Percentiles rank a stretch among this genome's conserved stretches.
These are phyloP conservation scores for Passer domesticus DNA, from an alignment of 2,113 vertebrate genomes.

Conservation along the genomic window DNA sequence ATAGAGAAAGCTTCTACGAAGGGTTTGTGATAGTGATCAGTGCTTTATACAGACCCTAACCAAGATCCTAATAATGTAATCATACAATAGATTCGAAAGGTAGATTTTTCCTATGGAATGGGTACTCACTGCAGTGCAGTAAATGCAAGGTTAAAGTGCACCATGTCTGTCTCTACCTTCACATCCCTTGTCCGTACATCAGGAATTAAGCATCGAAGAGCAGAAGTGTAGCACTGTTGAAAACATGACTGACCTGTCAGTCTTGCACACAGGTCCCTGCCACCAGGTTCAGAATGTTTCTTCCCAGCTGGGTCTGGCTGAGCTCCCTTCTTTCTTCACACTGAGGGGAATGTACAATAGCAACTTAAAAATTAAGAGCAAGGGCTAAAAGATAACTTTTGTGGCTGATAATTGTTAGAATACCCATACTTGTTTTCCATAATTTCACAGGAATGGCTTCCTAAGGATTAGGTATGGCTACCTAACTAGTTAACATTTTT, in stretches of 20 bases:
- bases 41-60: background rate
- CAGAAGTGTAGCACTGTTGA: background rate
- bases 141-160: background rate
- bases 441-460: background rate
- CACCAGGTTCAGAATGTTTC: background rate
- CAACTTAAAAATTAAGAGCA: background rate
- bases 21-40: background rate
- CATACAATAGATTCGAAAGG: background rate
- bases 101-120: background rate
- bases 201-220: rapidly evolving
- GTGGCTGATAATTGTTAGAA: background rate
- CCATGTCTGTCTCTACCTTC: rapidly evolving
- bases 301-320: background rate
- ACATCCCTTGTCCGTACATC: background rate
- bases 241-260: background rate
- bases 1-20: background rate
- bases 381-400: background rate
- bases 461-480: background rate
- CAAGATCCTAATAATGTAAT: background rate
- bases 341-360: background rate
- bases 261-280: background rate
- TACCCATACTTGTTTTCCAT: background rate
- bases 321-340: background rate
- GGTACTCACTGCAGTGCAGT: background rate
- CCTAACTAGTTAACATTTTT: background rate